Percentiles rank a stretch among this genome's conserved stretches.
Evolutionary conservation across 2,888 invertebrate species (phyloP).

Genomic region (Abrostola tripartita): DNA sequence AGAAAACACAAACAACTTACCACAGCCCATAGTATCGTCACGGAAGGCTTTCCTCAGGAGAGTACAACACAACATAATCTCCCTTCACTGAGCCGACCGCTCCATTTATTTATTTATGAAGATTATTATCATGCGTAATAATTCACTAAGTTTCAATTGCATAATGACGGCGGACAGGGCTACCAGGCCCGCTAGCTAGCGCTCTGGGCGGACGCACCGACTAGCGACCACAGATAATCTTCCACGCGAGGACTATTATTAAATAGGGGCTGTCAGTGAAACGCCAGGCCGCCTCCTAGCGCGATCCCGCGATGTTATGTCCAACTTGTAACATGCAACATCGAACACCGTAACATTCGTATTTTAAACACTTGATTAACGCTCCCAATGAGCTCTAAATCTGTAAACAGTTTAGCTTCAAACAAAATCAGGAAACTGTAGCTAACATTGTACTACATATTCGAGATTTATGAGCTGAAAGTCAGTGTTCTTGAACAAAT

Average conservation of each 20-base stretch:
- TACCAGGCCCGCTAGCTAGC: constrained; percentile 70
- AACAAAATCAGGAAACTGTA: constrained; percentile 34
- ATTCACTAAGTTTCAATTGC: constrained; percentile 89
- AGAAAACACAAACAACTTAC: constrained; percentile 16
- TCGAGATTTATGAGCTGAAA: constrained; percentile 35
- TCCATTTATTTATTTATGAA: constrained; percentile 85
- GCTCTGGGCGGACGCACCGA: constrained; percentile 78
- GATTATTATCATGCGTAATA: constrained; percentile 87
- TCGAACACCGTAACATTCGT: constrained; percentile 47
- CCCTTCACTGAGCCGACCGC: constrained; percentile 64
- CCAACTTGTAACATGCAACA: constrained; percentile 47
- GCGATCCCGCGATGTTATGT: constrained; percentile 54
- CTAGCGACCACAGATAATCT: constrained; percentile 77
- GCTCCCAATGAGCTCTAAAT: constrained; percentile 36
- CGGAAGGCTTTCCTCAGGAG: constrained; percentile 49
- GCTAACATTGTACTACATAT: constrained; percentile 27
- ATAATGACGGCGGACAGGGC: constrained; percentile 85
- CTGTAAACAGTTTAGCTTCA: constrained; percentile 27
- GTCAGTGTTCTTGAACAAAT: constrained; percentile 26
- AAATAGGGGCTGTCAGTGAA: constrained; percentile 81
- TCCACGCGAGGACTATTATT: constrained; percentile 80
- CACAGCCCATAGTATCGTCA: constrained; percentile 30
- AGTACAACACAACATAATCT: constrained; percentile 68
- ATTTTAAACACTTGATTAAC: constrained; percentile 58
- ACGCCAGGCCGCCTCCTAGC: constrained; percentile 67